phyloP scores from a whole-genome alignment of 2,797 vertebrate genomes.

The Danio albolineatus region DNA sequence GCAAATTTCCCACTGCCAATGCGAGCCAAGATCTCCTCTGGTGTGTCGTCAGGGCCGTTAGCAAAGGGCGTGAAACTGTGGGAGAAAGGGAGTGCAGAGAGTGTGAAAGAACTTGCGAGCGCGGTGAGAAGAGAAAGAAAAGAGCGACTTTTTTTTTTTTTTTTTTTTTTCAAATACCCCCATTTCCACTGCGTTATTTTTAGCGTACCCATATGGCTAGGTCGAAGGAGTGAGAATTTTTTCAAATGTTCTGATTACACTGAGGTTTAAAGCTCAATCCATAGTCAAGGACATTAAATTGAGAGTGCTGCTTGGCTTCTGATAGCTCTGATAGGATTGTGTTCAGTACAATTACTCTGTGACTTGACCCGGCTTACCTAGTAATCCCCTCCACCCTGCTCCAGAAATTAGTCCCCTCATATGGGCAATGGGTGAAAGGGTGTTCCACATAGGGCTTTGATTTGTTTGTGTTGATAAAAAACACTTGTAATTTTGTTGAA shows the following conservation, averaged over 20 bases:
- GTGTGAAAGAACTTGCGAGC: conserved; percentile 34
- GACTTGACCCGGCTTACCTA: conserved; percentile 43
- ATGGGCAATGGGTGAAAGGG: conserved; percentile 1
- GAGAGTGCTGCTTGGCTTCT: conserved; percentile 37
- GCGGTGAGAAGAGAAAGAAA: conserved; percentile 22
- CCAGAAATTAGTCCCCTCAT: conserved; percentile 30
- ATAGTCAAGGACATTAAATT: conserved; percentile 55
- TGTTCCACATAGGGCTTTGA: conserved; percentile 16
- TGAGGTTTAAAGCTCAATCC: conserved; percentile 60
- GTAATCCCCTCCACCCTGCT: conserved; percentile 53
- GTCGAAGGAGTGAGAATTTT: conserved; percentile 40
- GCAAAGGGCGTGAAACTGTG: conserved; percentile 95
- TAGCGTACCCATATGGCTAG: conserved; percentile 22
- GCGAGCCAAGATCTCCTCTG: conserved; percentile 93
- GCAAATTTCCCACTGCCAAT: conserved; percentile 92
- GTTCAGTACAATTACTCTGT: conserved; percentile 41
- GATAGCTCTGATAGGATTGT: conserved; percentile 35
- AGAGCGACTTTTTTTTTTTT: not conserved
- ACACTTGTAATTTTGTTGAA: conserved; percentile 3
- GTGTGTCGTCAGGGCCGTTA: conserved; percentile 89
- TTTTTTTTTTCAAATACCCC: not conserved
- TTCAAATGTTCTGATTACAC: conserved; percentile 57
- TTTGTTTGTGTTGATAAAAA: conserved; percentile 28
- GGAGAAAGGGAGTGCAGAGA: conserved; percentile 19
- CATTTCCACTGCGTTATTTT: conserved; percentile 42